phyloP scores from a whole-genome alignment of 2,113 vertebrate genomes.

The Microtus richardsoni region DNA sequence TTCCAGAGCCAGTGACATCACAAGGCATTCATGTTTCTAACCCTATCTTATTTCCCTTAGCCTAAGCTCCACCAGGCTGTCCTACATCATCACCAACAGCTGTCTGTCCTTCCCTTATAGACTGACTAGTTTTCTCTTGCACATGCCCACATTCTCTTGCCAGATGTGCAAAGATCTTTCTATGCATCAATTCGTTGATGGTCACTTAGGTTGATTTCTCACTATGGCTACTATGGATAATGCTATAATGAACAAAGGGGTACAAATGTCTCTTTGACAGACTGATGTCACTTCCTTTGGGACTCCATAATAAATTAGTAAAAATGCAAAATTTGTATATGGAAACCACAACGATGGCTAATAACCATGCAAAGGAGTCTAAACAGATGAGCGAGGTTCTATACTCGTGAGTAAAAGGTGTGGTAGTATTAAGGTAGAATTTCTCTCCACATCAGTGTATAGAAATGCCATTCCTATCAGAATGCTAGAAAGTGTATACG shows the following conservation, averaged over 20 bases:
- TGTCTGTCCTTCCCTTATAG: neutral
- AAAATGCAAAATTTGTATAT: neutral
- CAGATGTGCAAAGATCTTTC: neutral
- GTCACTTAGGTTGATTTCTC: neutral
- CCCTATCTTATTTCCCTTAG: neutral
- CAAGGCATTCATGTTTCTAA: too few relatives aligned
- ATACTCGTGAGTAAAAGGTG: neutral
- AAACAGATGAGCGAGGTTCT: neutral
- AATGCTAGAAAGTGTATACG: neutral
- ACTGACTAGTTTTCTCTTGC: neutral
- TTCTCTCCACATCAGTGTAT: neutral
- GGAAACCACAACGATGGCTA: neutral
- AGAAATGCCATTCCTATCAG: neutral
- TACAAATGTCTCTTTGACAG: neutral
- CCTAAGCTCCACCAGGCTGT: too few relatives aligned
- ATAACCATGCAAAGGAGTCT: neutral
- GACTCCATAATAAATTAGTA: neutral
- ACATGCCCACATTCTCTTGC: neutral
- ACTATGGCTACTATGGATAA: neutral
- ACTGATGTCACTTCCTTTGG: neutral
- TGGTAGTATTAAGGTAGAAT: neutral
- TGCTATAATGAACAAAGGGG: neutral
- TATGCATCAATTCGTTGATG: neutral
- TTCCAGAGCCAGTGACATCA: neutral
- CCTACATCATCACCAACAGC: neutral